A percentile compares a stretch with the other conserved stretches of the same genome.
Conservation (phyloP, 2,113 vertebrate genomes). For the Daubentonia madagascariensis region DNA sequence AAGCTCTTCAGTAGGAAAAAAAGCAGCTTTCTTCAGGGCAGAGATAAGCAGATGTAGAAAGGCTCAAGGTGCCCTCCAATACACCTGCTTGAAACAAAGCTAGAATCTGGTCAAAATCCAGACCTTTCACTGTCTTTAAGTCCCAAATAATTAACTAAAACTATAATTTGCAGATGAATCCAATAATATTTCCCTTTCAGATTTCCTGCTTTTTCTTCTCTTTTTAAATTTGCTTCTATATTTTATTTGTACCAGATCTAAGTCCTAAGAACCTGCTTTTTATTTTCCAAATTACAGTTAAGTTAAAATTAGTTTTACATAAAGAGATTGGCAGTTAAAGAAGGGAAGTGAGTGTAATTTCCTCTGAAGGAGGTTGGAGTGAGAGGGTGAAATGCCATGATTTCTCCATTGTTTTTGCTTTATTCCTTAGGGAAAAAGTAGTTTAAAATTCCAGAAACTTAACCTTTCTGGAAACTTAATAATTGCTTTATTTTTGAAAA, state of each 20-base stretch:
- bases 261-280: neutral
- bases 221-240: too few relatives aligned
- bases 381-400: neutral
- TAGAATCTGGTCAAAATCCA: neutral
- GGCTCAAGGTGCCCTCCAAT: neutral
- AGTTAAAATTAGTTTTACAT: conserved; percentile 6
- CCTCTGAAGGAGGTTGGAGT: neutral
- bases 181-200: neutral
- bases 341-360: neutral
- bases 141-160: neutral
- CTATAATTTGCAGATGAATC: neutral
- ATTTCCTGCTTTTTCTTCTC: neutral
- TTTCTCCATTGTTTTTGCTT: neutral
- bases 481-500: neutral
- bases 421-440: neutral
- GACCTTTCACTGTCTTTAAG: neutral
- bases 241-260: too few relatives aligned
- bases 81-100: neutral
- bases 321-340: neutral
- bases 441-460: conserved; percentile 33
- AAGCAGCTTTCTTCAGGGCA: neutral
- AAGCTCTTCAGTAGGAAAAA: neutral
- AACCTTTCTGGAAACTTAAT: neutral
- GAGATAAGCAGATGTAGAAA: neutral
- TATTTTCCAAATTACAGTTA: neutral